Base-by-base conservation (phyloP, 2,797 vertebrate species). In the Muraenolepis orangiensis region DNA sequence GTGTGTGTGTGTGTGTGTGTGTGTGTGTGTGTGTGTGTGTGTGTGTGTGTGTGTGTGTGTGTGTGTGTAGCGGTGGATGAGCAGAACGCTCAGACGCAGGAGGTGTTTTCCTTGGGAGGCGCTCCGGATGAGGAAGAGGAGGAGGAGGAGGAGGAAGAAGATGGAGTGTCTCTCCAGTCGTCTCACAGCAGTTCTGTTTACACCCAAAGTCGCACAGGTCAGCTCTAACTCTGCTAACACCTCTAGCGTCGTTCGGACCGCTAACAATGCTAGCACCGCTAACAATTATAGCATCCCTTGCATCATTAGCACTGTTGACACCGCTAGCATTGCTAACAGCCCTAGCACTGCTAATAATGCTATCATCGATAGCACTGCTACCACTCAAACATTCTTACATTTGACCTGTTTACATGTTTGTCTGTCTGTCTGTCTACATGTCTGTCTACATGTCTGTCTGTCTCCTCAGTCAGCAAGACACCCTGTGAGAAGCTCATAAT, bases 81-180 rank as follows among this genome's bases (percentile, higher is more conserved):
- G 82, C 98, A 99, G 93, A 99, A 98, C 0, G 96, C 96, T 57
- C 97, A 99, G 89, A 99, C 96, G 0, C 94, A 96, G 82, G 93
- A 94, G 71, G 90, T 92, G 1, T 96, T 96, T 72, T 79, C 94
- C 3, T 83, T 96, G 16, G 89, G 88, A 0, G 80, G 31, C 0
- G 57, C 80, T 0, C 73, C 82, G 70, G 92, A 94, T 0, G 84
- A 94, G 31, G 77, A 91, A 11, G 93, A 93, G 30, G 94, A 94
- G 20, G 94, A 64, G 57, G 57, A 64, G 89, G 30, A 23, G 3
- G 68, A 72, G 1, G 86, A 91, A 4, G 88, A 90, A 3, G 91
- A 93, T 23, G 87, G 90, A 75, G 66, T 90, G 71, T 93, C 94
- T 26, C 71, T 93, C 23, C 91, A 91, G 73, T 94, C 93, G 0